phyloP scores from a whole-genome alignment of 2,888 invertebrate species.

The Camptogramma bilineatum region DNA sequence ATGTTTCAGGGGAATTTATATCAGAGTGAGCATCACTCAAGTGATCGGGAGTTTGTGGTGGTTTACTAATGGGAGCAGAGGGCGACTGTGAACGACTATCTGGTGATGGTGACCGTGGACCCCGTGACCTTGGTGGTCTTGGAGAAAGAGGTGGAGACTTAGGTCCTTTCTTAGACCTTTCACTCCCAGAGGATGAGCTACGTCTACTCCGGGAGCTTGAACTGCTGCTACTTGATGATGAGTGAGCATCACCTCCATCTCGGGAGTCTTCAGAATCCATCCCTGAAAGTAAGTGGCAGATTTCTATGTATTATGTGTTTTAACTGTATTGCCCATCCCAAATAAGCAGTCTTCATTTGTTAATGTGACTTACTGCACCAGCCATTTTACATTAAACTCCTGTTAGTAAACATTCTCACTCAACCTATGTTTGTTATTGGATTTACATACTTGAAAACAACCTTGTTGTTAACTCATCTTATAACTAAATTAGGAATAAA shows the following conservation, averaged over 20 bases:
- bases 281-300: constrained; percentile 68
- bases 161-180: constrained; percentile 69
- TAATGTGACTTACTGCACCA: constrained; percentile 54
- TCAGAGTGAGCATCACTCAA: constrained; percentile 77
- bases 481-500: neutral
- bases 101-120: constrained; percentile 67
- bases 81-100: constrained; percentile 65
- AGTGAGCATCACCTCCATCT: constrained; percentile 77
- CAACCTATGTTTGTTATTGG: constrained; percentile 39
- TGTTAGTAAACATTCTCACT: constrained; percentile 56
- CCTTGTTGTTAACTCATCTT: constrained; percentile 24
- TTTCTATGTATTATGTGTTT: constrained; percentile 47
- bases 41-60: constrained; percentile 68
- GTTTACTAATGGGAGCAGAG: constrained; percentile 54
- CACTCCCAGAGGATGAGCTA: constrained; percentile 76
- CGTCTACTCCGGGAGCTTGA: constrained; percentile 76
- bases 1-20: constrained; percentile 80
- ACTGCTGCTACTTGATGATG: constrained; percentile 82
- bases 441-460: constrained; percentile 11
- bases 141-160: constrained; percentile 68
- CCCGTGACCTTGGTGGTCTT: constrained; percentile 52
- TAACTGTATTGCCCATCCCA: constrained; percentile 50
- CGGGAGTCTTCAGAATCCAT: constrained; percentile 88
- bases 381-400: constrained; percentile 45
- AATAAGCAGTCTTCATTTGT: constrained; percentile 56